These are phyloP conservation scores for Columba livia DNA, from an alignment of 2,113 vertebrate species.

Conservation along the genomic window DNA sequence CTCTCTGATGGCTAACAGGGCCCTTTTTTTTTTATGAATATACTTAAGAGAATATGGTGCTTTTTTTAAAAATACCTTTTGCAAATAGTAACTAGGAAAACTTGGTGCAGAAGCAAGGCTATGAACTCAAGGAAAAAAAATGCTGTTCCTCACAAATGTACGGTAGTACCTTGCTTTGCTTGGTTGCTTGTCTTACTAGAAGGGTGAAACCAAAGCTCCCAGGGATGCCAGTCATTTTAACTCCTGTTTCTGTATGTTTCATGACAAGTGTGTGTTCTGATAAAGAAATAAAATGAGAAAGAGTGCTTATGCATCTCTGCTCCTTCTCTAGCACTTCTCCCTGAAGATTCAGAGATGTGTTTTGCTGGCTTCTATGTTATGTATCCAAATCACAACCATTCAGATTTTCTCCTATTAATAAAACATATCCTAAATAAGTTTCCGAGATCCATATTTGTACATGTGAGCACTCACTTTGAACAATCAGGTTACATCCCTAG, in stretches of 20 bases:
- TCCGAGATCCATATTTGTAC: not conserved
- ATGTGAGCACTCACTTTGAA: no score
- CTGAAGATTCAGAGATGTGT: not conserved
- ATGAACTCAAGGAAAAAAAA: not conserved
- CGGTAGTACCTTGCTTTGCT: not conserved
- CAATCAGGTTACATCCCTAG: no score
- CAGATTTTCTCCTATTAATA: not conserved
- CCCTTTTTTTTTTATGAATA: not conserved
- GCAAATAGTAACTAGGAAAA: not conserved
- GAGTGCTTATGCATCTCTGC: not conserved
- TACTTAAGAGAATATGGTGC: not conserved
- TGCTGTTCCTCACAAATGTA: not conserved
- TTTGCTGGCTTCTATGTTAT: not conserved
- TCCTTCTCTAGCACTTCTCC: not conserved
- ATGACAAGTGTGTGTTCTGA: not conserved
- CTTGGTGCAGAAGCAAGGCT: not conserved
- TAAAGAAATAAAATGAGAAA: not conserved
- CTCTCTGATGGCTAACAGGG: not conserved
- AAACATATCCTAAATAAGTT: not conserved
- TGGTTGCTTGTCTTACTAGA: not conserved
- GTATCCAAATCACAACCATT: not conserved
- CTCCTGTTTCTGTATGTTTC: not conserved
- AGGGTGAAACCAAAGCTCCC: not conserved
- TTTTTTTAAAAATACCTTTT: not conserved
- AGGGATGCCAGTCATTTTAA: not conserved